A percentile compares a stretch with the other conserved stretches of the same genome.
Conservation (phyloP, 2,888 invertebrate genomes). For the Apantesis nais region DNA sequence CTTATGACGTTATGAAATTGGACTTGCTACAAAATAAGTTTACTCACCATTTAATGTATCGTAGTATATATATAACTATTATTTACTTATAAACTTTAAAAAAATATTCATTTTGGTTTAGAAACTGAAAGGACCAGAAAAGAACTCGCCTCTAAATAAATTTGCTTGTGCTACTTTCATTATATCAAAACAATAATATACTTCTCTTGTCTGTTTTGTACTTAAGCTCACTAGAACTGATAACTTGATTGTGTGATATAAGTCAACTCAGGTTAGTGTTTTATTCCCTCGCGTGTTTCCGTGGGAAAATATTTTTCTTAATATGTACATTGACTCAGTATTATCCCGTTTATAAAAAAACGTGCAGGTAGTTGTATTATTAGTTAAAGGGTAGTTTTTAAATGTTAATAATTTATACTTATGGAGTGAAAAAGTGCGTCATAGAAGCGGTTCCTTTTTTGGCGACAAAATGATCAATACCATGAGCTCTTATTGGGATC, state of each 20-base stretch:
- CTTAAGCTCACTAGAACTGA: conserved; percentile 36
- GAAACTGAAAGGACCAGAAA: background rate
- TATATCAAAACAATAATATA: conserved; percentile 15
- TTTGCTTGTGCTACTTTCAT: conserved; percentile 13
- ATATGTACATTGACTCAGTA: conserved; percentile 18
- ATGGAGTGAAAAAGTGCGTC: background rate
- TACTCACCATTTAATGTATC: background rate
- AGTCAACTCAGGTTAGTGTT: conserved; percentile 37
- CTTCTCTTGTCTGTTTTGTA: conserved; percentile 21
- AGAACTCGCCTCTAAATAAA: background rate
- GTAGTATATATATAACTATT: background rate
- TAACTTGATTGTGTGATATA: conserved; percentile 44
- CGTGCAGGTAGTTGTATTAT: background rate
- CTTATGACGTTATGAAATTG: background rate
- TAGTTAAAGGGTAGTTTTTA: background rate
- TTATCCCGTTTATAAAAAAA: background rate
- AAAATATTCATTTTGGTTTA: background rate
- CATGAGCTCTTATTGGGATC: too few relatives aligned
- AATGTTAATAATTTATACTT: background rate
- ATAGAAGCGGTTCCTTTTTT: background rate
- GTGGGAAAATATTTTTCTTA: conserved; percentile 35
- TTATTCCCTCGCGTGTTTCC: conserved; percentile 37
- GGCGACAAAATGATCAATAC: background rate
- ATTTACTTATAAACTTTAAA: background rate
- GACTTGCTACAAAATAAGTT: background rate